phyloP scores from a whole-genome alignment of 2,888 invertebrate species.

The Sepioteuthis lessoniana region DNA sequence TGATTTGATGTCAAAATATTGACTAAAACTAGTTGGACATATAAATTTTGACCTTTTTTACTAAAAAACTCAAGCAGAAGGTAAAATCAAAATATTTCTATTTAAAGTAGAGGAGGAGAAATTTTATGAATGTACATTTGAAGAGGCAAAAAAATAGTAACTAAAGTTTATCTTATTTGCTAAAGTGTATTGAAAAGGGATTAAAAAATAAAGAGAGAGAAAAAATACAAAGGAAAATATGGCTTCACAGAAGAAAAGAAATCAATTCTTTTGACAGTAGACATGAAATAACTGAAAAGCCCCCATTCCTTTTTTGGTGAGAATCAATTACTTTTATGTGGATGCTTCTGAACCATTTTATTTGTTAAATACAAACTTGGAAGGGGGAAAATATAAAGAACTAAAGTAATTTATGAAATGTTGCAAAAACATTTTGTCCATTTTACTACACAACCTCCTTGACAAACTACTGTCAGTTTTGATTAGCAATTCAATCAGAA shows the following conservation, averaged over 20 bases:
- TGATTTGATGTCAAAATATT: no score
- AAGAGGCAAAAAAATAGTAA: neutral
- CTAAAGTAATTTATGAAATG: neutral
- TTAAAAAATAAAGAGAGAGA: neutral
- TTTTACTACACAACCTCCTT: neutral
- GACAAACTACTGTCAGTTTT: slow-evolving; percentile 35
- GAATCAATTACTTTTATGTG: slow-evolving; percentile 33
- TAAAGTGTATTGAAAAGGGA: neutral
- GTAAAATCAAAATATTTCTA: neutral
- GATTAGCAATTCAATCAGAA: slow-evolving; percentile 24
- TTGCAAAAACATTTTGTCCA: slow-evolving; percentile 38
- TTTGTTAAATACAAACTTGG: neutral
- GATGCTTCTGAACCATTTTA: neutral
- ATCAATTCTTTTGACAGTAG: neutral
- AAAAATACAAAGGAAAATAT: neutral
- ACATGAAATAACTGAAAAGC: neutral
- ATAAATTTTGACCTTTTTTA: neutral
- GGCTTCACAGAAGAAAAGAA: neutral
- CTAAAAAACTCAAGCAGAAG: neutral
- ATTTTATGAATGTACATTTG: neutral
- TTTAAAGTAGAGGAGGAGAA: neutral
- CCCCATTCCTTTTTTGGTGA: neutral
- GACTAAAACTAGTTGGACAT: neutral
- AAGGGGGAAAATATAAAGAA: neutral
- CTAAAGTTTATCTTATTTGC: neutral